Percentiles rank a stretch among this genome's conserved stretches.
phyloP scores from a whole-genome alignment of 2,113 vertebrate species.

The Ciconia boyciana region DNA sequence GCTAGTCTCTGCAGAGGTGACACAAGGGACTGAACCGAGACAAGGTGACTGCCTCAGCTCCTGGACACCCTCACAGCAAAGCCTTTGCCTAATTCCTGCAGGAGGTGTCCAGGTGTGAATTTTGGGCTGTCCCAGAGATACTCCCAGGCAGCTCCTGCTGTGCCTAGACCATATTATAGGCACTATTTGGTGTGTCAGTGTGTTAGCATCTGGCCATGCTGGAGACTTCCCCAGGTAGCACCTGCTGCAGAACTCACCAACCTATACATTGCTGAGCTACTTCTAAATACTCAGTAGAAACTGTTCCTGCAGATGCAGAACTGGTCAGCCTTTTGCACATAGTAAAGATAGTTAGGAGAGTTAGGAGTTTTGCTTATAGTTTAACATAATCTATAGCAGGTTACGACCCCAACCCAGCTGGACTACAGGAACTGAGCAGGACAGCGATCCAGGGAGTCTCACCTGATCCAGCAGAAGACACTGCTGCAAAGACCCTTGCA shows the following conservation, averaged over 20 bases:
- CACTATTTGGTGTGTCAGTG: neutral
- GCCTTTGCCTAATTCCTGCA: neutral
- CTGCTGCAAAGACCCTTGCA: neutral
- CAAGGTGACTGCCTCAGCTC: neutral
- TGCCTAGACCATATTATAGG: neutral
- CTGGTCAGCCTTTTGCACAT: neutral
- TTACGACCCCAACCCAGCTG: neutral
- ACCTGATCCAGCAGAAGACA: neutral
- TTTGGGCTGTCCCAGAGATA: neutral
- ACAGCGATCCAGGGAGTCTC: neutral
- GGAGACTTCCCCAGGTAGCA: neutral
- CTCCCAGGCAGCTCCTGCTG: neutral
- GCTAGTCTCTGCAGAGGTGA: neutral
- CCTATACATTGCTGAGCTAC: neutral
- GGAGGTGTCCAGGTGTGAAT: neutral
- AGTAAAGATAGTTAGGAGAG: neutral
- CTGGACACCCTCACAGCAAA: neutral
- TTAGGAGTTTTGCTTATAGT: neutral
- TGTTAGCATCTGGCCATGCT: neutral
- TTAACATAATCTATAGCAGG: neutral
- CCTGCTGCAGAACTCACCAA: neutral
- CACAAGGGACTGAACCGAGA: neutral
- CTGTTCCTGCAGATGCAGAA: neutral
- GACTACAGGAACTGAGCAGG: neutral
- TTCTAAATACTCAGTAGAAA: neutral